Conservation (phyloP, 2,113 vertebrate genomes). For the Lepisosteus oculatus region DNA sequence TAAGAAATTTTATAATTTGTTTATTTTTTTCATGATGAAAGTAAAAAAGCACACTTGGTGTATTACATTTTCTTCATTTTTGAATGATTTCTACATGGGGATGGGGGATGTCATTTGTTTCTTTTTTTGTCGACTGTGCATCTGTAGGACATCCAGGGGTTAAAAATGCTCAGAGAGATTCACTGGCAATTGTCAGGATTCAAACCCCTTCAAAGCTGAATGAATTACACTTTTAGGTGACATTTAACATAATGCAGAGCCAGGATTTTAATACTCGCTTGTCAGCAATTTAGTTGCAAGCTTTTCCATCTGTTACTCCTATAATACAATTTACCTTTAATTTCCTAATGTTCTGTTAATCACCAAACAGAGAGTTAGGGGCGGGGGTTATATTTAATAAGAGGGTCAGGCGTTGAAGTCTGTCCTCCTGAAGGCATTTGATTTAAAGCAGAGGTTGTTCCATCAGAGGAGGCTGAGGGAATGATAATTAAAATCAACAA, state of each 20-base stretch:
- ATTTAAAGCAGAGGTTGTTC: slow-evolving; percentile 62
- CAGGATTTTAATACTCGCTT: slow-evolving; percentile 40
- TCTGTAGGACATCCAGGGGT: too few species aligned
- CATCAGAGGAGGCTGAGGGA: slow-evolving; percentile 41
- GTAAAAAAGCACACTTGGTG: too few species aligned
- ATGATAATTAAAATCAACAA: slow-evolving; percentile 12
- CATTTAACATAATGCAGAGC: slow-evolving; percentile 45
- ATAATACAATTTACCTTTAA: slow-evolving; percentile 74
- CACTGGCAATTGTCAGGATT: too few species aligned
- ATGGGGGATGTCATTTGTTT: too few species aligned
- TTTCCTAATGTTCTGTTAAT: slow-evolving; percentile 76
- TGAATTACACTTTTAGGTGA: slow-evolving; percentile 44
- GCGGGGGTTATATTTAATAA: slow-evolving; percentile 51
- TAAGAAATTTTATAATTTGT: too few species aligned
- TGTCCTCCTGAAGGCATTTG: slow-evolving; percentile 63
- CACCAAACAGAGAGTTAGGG: slow-evolving; percentile 55
- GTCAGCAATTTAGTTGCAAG: slow-evolving; percentile 58
- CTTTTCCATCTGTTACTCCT: slow-evolving; percentile 64
- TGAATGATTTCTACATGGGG: too few species aligned
- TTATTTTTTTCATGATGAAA: too few species aligned
- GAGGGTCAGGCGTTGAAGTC: slow-evolving; percentile 62
- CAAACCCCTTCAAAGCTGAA: slow-evolving; percentile 32
- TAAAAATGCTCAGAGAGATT: too few species aligned
- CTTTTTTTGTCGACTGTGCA: too few species aligned
- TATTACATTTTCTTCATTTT: too few species aligned